These are phyloP conservation scores for Enteromius thamalakanensis DNA, from an alignment of 2,797 vertebrate genomes.

Conservation along the genomic window DNA sequence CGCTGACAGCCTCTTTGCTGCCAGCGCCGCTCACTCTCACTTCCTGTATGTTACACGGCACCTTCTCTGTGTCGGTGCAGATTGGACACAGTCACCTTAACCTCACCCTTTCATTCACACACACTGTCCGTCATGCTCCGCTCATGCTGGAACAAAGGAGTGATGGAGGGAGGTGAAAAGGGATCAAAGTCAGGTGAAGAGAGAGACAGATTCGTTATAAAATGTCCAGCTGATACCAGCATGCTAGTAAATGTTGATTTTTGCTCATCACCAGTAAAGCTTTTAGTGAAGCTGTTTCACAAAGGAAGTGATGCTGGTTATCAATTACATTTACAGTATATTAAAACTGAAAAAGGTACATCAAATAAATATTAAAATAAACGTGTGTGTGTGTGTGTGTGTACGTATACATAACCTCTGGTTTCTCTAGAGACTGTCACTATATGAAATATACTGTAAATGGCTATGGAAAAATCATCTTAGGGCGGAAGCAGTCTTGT, in stretches of 20 bases:
- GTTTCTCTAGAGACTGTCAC: neutral
- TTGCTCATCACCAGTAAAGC: neutral
- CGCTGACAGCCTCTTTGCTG: constrained; percentile 16
- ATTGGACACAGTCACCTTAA: constrained; percentile 32
- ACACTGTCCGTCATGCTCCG: constrained; percentile 19
- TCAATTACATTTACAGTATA: too few relatives aligned
- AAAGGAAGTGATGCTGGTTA: neutral
- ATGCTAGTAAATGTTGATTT: neutral
- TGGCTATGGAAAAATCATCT: constrained; percentile 2
- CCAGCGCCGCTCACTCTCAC: constrained; percentile 35
- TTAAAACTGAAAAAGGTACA: neutral
- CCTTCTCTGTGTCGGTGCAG: constrained; percentile 39
- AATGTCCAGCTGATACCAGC: neutral
- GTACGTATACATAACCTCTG: neutral
- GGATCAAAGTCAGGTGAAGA: constrained; percentile 15
- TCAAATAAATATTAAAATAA: too few relatives aligned
- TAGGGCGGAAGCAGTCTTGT: neutral
- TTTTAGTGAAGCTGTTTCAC: neutral
- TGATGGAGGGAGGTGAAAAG: constrained; percentile 10
- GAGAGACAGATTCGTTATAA: constrained; percentile 29
- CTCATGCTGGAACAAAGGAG: constrained; percentile 14
- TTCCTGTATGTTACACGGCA: constrained; percentile 28
- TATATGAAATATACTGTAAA: neutral
- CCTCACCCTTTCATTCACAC: constrained; percentile 34
- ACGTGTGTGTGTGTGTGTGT: too few relatives aligned